Percentiles rank a stretch among this genome's conserved stretches.
Evolutionary conservation across 2,113 vertebrate genomes (phyloP).

Genomic region (Crypturellus undulatus): DNA sequence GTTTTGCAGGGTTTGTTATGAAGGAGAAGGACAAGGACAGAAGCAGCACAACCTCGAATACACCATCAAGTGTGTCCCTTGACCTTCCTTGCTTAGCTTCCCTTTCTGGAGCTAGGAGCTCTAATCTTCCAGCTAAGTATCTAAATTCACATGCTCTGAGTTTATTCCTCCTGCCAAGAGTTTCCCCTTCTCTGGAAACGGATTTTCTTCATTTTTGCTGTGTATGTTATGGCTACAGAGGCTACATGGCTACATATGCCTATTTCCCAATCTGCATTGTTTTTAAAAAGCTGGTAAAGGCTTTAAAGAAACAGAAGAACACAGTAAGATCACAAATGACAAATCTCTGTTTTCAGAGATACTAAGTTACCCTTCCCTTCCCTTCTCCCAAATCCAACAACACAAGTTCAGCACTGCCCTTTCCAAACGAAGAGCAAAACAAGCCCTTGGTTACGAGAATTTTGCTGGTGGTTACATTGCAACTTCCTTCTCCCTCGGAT

Average conservation of each 20-base stretch:
- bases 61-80: neutral
- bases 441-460: neutral
- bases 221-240: accelerated
- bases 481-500: neutral
- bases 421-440: constrained; percentile 4
- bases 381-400: neutral
- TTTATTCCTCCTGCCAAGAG: neutral
- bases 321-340: neutral
- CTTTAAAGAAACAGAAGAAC: neutral
- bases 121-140: neutral
- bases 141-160: neutral
- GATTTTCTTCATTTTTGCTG: neutral
- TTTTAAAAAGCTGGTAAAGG: neutral
- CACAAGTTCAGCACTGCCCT: neutral
- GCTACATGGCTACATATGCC: no score
- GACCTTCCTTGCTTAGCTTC: neutral
- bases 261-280: accelerated
- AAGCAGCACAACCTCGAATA: neutral
- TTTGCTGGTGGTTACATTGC: neutral
- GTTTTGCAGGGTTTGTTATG: no score
- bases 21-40: neutral
- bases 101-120: no score
- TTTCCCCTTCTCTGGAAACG: neutral
- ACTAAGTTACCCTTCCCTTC: neutral
- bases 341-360: neutral